Base-by-base conservation (phyloP, 2,888 invertebrate species). In the Apodemia hepburni region DNA sequence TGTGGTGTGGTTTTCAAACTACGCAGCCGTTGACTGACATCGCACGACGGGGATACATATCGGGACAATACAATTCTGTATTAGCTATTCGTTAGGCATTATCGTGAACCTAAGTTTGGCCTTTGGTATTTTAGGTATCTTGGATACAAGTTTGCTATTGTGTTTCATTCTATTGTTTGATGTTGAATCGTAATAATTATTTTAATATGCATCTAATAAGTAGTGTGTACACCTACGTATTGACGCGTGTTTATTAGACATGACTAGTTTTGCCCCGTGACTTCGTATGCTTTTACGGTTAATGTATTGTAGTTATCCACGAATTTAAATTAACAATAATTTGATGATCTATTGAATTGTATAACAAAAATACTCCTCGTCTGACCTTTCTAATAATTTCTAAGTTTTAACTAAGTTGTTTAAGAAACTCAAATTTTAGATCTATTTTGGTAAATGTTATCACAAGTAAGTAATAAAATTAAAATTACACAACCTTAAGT, bases 11-110 rank as follows among this genome's bases (percentile, higher is more conserved):
- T 76, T 74, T 78, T 78, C 78, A 81, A 82, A 81, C 75, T 80
- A 81, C 78, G 76, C 67, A 72, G 70, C 71, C 75, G 78, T 75
- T 82, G 83, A 85, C 76, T 84, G 84, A 84, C 82, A 80, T 72
- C 75, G 70, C 76, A 70, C 77, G 75, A 71, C 75, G 73, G 72
- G 70, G 71, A 70, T 66, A 72, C 72, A 69, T 78, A 76, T 74
- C 74, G 82, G 42, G 12, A 42, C 81, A 82, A 82, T 84, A 74
- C 76, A 78, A 82, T 80, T 75, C 75, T 75, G 79, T 78, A 79
- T 78, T 78, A 73, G 71, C 72, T 70, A 58, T 66, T 71, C 64
- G 76, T 77, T 81, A 82, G 79, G 78, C 75, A 81, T 78, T 78
- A 75, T 77, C 69, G 72, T 79, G 68, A 77, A 70, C 75, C 83